Base-by-base conservation (phyloP, 2,888 invertebrate species). In the Ophioninae sp. region DNA sequence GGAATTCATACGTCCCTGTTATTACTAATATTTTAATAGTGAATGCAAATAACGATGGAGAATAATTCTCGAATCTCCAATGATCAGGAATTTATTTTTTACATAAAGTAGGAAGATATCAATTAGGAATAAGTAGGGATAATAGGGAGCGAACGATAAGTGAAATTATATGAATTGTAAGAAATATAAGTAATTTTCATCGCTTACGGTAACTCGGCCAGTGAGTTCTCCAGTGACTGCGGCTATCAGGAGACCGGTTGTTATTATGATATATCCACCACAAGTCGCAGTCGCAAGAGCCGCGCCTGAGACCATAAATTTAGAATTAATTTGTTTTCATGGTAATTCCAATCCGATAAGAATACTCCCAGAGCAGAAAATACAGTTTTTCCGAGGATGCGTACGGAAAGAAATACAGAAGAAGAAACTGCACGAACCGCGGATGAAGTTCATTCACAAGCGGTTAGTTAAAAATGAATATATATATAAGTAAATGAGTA, bases 211-310 rank as follows among this genome's bases (percentile, higher is more conserved):
- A 86, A 95, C 93, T 85, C 94, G 93, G 7, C 95, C 95, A 50
- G 93, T 94, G 59, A 96, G 93, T 93, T 96, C 96, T 39, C 95
- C 95, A 86, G 94, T 94, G 6, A 95, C 91, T 37, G 95, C 94
- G 20, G 95, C 96, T 84, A 96, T 91, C 76, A 96, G 93, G 85
- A 96, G 93, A 23, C 95, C 96, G 81, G 95, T 93, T 10, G 95
- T 96, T 87, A 96, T 95, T 86, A 96, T 95, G 88, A 95, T 93
- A 93, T 96, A 96, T 87, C 95, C 95, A 93, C 92, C 91, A 88
- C 92, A 91, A 41, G 93, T 93, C 70, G 90, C 92, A 85, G 92
- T 90, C 77, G 93, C 93, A 69, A 93, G 89, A 79, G 93, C 91
- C 84, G 93, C 91, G 79, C 92, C 93, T 93, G 87, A 83, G 74